A percentile compares a stretch with the other conserved stretches of the same genome.
These are phyloP conservation scores for Halichoeres trimaculatus DNA, from an alignment of 2,113 vertebrate genomes.

Conservation along the genomic window DNA sequence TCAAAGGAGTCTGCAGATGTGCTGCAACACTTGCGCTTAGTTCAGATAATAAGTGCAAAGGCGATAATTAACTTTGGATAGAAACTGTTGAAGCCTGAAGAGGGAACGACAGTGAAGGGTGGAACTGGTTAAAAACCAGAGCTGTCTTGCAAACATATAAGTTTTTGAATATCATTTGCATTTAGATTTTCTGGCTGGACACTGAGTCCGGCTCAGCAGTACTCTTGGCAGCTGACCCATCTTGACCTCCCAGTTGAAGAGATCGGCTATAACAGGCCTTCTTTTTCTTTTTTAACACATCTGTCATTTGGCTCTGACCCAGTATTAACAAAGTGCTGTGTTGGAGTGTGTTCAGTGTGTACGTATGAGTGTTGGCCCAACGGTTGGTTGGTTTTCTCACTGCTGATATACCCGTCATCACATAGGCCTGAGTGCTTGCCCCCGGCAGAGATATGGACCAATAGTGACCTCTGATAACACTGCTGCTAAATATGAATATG, in stretches of 20 bases:
- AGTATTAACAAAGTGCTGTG: slow-evolving; percentile 19
- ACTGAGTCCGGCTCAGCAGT: not conserved
- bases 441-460: slow-evolving; percentile 66
- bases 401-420: slow-evolving; percentile 64
- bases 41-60: slow-evolving; percentile 54
- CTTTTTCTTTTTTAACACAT: slow-evolving; percentile 37
- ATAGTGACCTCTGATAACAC: slow-evolving; percentile 61
- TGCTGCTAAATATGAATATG: slow-evolving; percentile 44
- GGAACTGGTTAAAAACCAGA: not conserved
- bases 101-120: slow-evolving; percentile 21
- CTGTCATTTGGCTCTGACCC: slow-evolving; percentile 6
- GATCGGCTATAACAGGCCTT: not conserved
- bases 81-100: slow-evolving; percentile 31
- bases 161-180: no score
- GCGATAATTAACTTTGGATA: slow-evolving; percentile 49
- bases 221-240: slow-evolving; percentile 24
- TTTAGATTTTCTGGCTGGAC: not conserved
- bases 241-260: slow-evolving; percentile 25
- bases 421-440: slow-evolving; percentile 59
- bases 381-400: slow-evolving; percentile 64
- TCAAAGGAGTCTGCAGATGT: slow-evolving; percentile 56
- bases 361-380: slow-evolving; percentile 35
- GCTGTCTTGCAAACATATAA: not conserved
- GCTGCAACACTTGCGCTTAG: slow-evolving; percentile 18
- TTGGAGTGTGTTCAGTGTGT: slow-evolving; percentile 45